Evolutionary conservation across 2,797 vertebrate species (phyloP).

Genomic region (Chiloscyllium punctatum): DNA sequence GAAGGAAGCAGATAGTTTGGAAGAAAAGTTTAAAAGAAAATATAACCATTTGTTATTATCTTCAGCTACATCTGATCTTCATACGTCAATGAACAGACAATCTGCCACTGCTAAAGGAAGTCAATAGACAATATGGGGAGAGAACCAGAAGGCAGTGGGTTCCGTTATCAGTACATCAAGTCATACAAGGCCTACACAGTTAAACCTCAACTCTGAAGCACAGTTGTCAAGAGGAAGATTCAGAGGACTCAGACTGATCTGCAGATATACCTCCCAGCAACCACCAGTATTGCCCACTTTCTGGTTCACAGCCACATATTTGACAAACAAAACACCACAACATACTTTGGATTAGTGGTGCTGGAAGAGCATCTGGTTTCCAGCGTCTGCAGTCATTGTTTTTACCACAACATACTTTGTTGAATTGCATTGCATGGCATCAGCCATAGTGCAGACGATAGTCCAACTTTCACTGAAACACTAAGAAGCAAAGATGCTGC

Average conservation of each 20-base stretch:
- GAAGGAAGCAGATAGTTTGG: background rate
- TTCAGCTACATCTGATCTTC: background rate
- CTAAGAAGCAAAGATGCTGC: background rate
- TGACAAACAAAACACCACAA: background rate
- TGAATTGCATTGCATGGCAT: background rate
- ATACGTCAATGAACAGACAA: background rate
- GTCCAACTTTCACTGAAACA: background rate
- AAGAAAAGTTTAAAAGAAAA: background rate
- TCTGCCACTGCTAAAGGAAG: background rate
- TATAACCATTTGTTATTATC: background rate
- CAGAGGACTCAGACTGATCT: background rate
- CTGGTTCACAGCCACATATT: background rate
- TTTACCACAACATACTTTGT: background rate
- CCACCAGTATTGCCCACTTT: background rate
- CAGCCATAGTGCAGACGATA: background rate
- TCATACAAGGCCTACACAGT: background rate
- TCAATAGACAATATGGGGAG: background rate
- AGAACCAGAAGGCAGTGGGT: background rate
- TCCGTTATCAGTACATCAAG: background rate
- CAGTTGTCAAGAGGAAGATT: background rate
- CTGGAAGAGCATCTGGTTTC: too few species aligned
- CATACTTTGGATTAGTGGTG: background rate
- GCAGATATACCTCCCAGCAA: background rate
- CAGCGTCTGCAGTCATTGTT: too few species aligned
- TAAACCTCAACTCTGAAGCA: conserved; percentile 8